Evolutionary conservation across 1,140 invertebrate genomes (phyloP).

Genomic region (Thaumetopoea pityocampa): DNA sequence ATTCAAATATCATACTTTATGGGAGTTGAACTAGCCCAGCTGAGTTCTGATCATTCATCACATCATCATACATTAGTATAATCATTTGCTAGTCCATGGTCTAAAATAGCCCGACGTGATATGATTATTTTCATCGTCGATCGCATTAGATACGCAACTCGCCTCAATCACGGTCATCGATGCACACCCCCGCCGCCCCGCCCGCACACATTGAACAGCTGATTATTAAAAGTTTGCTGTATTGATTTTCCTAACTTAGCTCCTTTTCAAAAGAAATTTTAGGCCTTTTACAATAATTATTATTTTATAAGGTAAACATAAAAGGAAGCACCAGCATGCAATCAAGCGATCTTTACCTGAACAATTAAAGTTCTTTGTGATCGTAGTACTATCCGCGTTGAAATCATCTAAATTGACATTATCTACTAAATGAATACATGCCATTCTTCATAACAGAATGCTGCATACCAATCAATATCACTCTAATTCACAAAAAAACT

Average conservation of each 20-base stretch:
- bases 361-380: constrained; percentile 74
- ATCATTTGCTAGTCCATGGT: constrained; percentile 4
- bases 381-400: constrained; percentile 59
- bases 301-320: not conserved
- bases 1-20: no score
- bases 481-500: constrained; percentile 54
- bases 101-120: constrained; percentile 24
- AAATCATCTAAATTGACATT: constrained; percentile 76
- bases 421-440: constrained; percentile 78
- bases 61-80: constrained; percentile 6
- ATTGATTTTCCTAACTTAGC: constrained; percentile 74
- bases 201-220: constrained; percentile 65
- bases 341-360: constrained; percentile 55
- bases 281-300: constrained; percentile 12
- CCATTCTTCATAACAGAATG: constrained; percentile 76
- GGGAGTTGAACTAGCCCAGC: no score
- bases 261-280: constrained; percentile 29
- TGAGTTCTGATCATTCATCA: no score
- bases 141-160: constrained; percentile 31
- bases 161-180: constrained; percentile 62
- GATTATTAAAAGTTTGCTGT: constrained; percentile 72
- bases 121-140: constrained; percentile 28
- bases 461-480: no score
- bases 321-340: constrained; percentile 1
- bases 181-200: constrained; percentile 59